Evolutionary conservation across 1,140 invertebrate genomes (phyloP).

Genomic region (Drosophila truncata): DNA sequence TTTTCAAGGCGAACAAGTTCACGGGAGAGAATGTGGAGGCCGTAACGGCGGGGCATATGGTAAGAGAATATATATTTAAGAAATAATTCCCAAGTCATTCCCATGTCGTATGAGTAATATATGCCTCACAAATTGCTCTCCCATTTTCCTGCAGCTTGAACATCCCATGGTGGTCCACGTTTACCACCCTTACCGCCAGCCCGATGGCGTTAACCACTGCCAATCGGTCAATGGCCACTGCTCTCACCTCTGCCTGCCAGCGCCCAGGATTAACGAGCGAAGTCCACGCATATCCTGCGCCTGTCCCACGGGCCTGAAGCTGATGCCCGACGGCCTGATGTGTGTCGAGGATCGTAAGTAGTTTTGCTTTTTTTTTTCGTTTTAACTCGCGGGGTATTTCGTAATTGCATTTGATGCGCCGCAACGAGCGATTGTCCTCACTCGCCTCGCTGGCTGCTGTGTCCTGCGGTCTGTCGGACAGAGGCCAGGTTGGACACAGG

Average conservation of each 20-base stretch:
- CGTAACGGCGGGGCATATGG: constrained; percentile 91
- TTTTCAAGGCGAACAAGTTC: constrained; percentile 97
- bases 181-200: constrained; percentile 96
- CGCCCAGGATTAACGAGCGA: constrained; percentile 91
- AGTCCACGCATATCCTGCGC: constrained; percentile 94
- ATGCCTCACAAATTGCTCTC: background rate
- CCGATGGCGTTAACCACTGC: constrained; percentile 96
- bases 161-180: constrained; percentile 98
- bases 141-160: constrained; percentile 87
- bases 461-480: constrained; percentile 71
- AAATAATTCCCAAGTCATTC: background rate
- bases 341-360: constrained; percentile 94
- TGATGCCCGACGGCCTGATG: constrained; percentile 92
- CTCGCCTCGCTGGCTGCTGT: constrained; percentile 93
- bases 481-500: background rate
- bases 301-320: constrained; percentile 93
- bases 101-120: constrained; percentile 8
- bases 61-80: constrained; percentile 71
- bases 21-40: constrained; percentile 92
- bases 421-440: constrained; percentile 88
- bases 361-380: constrained; percentile 86
- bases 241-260: constrained; percentile 95
- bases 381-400: constrained; percentile 87
- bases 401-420: constrained; percentile 94
- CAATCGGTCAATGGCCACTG: constrained; percentile 95